phyloP scores from a whole-genome alignment of 2,797 vertebrate species.

The Pogonophryne albipinna region DNA sequence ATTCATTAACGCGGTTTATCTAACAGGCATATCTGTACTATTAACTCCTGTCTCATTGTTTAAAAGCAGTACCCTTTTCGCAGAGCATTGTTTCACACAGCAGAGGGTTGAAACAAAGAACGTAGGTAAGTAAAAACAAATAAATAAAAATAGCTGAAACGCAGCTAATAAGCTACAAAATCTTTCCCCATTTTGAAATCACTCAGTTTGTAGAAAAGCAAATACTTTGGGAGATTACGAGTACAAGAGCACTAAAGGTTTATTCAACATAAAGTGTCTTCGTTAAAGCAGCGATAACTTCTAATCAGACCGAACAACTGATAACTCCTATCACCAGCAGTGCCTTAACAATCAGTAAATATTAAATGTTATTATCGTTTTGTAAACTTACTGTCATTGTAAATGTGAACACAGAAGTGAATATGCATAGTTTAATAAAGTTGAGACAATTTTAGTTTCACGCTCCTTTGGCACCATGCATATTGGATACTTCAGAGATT shows the following conservation, averaged over 20 bases:
- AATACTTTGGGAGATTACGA: too few species aligned
- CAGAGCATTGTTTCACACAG: too few species aligned
- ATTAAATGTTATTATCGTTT: not conserved
- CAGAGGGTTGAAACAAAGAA: too few species aligned
- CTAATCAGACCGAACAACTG: not conserved
- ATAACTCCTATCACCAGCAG: not conserved
- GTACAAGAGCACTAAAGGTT: too few species aligned
- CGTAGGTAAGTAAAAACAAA: not conserved
- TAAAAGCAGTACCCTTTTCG: not conserved
- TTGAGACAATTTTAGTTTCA: constrained; percentile 51
- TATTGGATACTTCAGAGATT: constrained; percentile 18
- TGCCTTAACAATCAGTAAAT: not conserved
- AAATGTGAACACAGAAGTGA: not conserved
- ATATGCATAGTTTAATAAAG: constrained; percentile 6
- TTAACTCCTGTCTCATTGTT: not conserved
- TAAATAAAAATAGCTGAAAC: not conserved
- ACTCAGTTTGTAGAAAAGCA: not conserved
- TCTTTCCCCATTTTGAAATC: not conserved
- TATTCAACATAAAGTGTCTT: too few species aligned
- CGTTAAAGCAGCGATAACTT: too few species aligned
- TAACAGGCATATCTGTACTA: not conserved
- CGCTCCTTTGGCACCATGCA: constrained; percentile 17
- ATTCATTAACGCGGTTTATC: not conserved
- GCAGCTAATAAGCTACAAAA: not conserved
- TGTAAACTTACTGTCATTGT: not conserved